phyloP scores from a whole-genome alignment of 2,888 invertebrate species.

The Drosophila pegasa region DNA sequence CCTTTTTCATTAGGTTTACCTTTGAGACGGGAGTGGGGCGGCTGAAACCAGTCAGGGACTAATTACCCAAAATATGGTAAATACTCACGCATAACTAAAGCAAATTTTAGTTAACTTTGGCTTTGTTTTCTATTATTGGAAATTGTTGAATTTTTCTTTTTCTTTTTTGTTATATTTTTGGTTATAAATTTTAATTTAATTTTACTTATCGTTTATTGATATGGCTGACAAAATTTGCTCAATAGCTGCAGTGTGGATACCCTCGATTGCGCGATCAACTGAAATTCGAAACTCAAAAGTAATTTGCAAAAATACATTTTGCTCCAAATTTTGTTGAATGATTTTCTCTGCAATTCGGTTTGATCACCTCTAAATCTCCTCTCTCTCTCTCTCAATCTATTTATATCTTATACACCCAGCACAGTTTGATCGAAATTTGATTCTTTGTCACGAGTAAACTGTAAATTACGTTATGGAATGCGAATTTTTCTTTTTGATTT shows the following conservation, averaged over 20 bases:
- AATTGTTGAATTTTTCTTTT: slow-evolving; percentile 7
- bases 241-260: slow-evolving; percentile 75
- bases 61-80: slow-evolving; percentile 86
- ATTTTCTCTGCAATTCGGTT: slow-evolving; percentile 44
- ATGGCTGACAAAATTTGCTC: slow-evolving; percentile 55
- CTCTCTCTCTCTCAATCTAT: slow-evolving; percentile 15
- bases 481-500: slow-evolving; percentile 28
- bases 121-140: slow-evolving; percentile 16
- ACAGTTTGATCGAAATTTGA: slow-evolving; percentile 42
- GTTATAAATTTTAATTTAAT: slow-evolving; percentile 31
- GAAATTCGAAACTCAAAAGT: slow-evolving; percentile 71
- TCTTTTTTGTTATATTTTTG: slow-evolving; percentile 6
- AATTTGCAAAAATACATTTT: slow-evolving; percentile 43
- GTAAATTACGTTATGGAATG: slow-evolving; percentile 63
- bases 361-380: slow-evolving; percentile 36
- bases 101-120: slow-evolving; percentile 52
- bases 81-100: slow-evolving; percentile 80
- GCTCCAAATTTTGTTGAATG: slow-evolving; percentile 23
- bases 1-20: slow-evolving; percentile 85
- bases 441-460: slow-evolving; percentile 36
- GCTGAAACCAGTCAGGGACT: slow-evolving; percentile 86
- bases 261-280: slow-evolving; percentile 67
- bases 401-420: slow-evolving; percentile 37
- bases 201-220: slow-evolving; percentile 40
- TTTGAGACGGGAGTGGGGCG: slow-evolving; percentile 86